A percentile compares a stretch with the other conserved stretches of the same genome.
These are phyloP conservation scores for Pararge aegeria DNA, from an alignment of 1,140 invertebrate species.

Conservation along the genomic window DNA sequence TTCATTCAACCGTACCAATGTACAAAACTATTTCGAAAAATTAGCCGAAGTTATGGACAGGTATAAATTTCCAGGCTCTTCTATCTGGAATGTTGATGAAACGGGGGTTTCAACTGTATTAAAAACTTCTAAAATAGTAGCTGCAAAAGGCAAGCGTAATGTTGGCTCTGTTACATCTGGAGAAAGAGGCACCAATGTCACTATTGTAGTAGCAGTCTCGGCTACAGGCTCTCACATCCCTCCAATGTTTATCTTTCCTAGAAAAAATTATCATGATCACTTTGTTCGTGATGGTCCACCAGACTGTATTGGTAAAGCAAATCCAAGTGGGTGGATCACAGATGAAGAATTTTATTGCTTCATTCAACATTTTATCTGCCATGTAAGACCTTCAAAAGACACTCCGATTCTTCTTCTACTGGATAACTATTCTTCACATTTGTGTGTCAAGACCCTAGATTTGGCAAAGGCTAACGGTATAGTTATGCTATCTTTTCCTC, in stretches of 20 bases:
- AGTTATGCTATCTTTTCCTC: constrained; percentile 26
- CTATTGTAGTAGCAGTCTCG: constrained; percentile 13
- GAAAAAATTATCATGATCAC: not conserved
- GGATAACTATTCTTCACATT: constrained; percentile 53
- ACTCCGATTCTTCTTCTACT: constrained; percentile 43
- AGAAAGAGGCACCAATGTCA: constrained; percentile 17
- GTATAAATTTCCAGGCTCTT: constrained; percentile 19
- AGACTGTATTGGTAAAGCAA: constrained; percentile 33
- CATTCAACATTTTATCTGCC: constrained; percentile 26
- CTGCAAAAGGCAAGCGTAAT: constrained; percentile 19
- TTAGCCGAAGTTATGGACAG: constrained; percentile 22
- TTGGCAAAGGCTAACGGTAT: constrained; percentile 22
- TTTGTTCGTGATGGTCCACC: constrained; percentile 27
- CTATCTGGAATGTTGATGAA: constrained; percentile 20
- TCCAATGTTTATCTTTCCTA: not conserved
- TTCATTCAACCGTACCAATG: too few relatives aligned
- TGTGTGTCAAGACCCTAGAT: constrained; percentile 34
- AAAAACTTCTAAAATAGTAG: constrained; percentile 14
- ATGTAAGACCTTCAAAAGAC: constrained; percentile 32
- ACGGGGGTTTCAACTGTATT: constrained; percentile 16
- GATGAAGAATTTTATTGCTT: constrained; percentile 42
- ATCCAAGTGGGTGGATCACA: constrained; percentile 44
- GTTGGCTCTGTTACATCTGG: constrained; percentile 18
- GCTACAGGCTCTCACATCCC: not conserved
- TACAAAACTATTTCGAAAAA: constrained; percentile 9